Base-by-base conservation (phyloP, 1,140 invertebrate genomes). In the Zaprionus kolodkinae region DNA sequence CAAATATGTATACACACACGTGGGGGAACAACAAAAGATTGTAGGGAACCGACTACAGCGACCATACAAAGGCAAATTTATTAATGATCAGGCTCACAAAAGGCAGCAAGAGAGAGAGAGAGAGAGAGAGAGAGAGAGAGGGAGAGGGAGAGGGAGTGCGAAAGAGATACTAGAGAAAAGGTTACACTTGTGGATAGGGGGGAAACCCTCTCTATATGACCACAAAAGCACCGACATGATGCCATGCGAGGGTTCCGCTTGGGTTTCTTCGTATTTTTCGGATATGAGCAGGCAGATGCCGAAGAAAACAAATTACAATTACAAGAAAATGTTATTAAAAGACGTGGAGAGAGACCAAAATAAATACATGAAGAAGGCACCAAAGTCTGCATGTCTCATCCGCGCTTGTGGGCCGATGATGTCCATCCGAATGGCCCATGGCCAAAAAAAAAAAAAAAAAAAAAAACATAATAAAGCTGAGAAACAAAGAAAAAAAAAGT, bases 291-390 rank as follows among this genome's bases (percentile, higher is more conserved):
- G 77, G 73, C 78, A 75, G 77, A 67, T n/a, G 40, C 40, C 76
- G 74, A 85, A 80, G 86, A 86, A 91, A 90, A 89, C 81, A 91
- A 91, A 91, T 91, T 91, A 91, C 90, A 91, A 91, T 91, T 91
- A 91, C 90, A 91, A 91, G 90, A 91, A 91, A 91, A 91, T 87
- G 85, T 91, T 91, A 91, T 91, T 91, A 91, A 91, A 90, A 80
- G 61, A 65, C 80, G 82, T 63, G 61, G 65, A 74, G 65, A 71
- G n/a, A 15, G 56, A 52, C 57, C 60, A 72, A 85, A 84, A 84
- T 84, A 84, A 84, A 81, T 73, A 72, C 50, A 52, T 67, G 40
- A 55, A 54, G 45, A 59, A 48, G 70, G 33, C 54, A 71, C 35
- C 21, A 21, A 25, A 52, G 27, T 52, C 36, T 35, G 38, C 73